Evolutionary conservation across 1,140 invertebrate genomes (phyloP).

Genomic region (Macrocentrus cingulum): DNA sequence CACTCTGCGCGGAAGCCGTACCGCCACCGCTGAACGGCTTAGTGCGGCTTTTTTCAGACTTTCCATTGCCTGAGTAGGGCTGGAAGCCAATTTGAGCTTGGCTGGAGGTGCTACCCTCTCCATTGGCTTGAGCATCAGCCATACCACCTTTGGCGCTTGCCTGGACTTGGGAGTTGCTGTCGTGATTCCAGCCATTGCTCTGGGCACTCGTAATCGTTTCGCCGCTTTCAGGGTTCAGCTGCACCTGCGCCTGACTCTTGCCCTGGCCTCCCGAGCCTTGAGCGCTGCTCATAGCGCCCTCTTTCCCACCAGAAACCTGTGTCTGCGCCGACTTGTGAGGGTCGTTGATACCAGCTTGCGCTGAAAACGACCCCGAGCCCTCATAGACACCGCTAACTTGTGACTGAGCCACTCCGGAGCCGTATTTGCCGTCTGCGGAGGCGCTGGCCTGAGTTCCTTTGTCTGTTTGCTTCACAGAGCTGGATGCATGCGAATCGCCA

Average conservation of each 20-base stretch:
- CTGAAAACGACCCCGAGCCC: constrained; percentile 75
- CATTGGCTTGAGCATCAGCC: constrained; percentile 80
- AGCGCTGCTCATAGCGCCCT: constrained; percentile 72
- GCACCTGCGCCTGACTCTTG: constrained; percentile 76
- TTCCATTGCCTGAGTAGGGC: constrained; percentile 64
- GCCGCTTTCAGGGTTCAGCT: constrained; percentile 71
- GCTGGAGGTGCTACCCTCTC: constrained; percentile 78
- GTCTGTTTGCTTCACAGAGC: constrained; percentile 67
- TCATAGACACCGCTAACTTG: constrained; percentile 78
- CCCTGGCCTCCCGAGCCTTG: constrained; percentile 73
- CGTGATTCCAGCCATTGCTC: constrained; percentile 72
- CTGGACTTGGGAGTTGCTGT: constrained; percentile 75
- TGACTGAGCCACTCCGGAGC: constrained; percentile 72
- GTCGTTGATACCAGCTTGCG: constrained; percentile 78
- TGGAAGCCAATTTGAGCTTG: constrained; percentile 85
- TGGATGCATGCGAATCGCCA: constrained; percentile 74
- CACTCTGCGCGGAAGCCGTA: constrained; percentile 74
- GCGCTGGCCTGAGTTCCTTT: constrained; percentile 71
- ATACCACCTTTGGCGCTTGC: constrained; percentile 77
- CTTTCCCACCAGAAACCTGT: constrained; percentile 72
- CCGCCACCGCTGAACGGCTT: constrained; percentile 72
- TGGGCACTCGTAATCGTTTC: constrained; percentile 73
- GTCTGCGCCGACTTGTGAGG: constrained; percentile 71
- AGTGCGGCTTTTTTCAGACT: constrained; percentile 55
- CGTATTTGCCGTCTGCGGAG: constrained; percentile 72